Evolutionary conservation across 2,113 vertebrate species (phyloP).

Genomic region (Pelobates fuscus): DNA sequence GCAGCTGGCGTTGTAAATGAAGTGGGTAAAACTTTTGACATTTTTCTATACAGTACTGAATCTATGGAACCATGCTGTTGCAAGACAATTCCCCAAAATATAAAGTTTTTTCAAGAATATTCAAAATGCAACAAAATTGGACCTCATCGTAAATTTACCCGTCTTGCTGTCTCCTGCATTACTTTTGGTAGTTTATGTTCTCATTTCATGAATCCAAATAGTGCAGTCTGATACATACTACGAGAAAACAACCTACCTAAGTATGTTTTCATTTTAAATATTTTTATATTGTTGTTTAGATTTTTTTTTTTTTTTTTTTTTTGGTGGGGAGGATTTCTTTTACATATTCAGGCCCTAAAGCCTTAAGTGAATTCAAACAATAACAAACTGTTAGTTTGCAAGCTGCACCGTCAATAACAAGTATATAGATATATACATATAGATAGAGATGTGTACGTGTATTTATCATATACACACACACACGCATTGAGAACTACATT

Average conservation of each 20-base stretch:
- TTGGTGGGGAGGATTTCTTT: neutral
- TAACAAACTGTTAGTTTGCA: too few relatives aligned
- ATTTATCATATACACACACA: too few relatives aligned
- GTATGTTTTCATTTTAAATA: neutral
- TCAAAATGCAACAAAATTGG: neutral
- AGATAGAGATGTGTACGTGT: too few relatives aligned
- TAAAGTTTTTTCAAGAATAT: neutral
- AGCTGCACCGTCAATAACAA: too few relatives aligned
- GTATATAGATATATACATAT: too few relatives aligned
- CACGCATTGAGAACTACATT: too few relatives aligned
- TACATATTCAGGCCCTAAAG: constrained; percentile 5
- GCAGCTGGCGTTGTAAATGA: constrained; percentile 44
- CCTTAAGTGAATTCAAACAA: constrained; percentile 15
- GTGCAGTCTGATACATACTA: neutral
- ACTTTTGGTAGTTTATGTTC: neutral
- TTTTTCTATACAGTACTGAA: constrained; percentile 36
- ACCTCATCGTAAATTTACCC: neutral
- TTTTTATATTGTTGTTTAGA: neutral
- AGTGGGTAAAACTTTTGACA: constrained; percentile 50
- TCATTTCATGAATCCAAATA: neutral
- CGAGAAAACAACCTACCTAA: too few relatives aligned
- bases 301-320: neutral
- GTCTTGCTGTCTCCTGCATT: neutral
- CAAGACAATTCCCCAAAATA: neutral
- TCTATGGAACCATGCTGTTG: constrained; percentile 20